phyloP scores from a whole-genome alignment of 2,797 vertebrate genomes.

The Apodemus agrarius region DNA sequence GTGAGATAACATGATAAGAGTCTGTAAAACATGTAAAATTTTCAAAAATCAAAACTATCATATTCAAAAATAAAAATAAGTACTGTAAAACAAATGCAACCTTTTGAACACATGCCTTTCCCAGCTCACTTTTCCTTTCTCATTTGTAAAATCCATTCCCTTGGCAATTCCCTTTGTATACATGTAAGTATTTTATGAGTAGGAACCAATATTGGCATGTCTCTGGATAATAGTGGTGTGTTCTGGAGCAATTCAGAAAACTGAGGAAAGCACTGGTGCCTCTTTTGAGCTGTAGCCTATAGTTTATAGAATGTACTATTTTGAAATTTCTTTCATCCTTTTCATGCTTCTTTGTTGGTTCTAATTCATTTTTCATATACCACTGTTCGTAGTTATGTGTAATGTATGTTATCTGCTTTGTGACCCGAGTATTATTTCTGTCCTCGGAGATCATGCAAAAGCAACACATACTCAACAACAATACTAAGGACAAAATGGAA shows the following conservation, averaged over 20 bases:
- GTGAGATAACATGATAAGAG: not conserved
- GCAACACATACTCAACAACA: not conserved
- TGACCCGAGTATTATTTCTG: not conserved
- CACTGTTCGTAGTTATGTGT: not conserved
- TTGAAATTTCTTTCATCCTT: not conserved
- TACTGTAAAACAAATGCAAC: not conserved
- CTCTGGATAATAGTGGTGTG: not conserved
- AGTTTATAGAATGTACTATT: not conserved
- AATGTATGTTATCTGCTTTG: not conserved
- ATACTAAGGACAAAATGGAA: not conserved
- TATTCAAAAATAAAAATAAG: not conserved
- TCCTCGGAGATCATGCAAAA: not conserved
- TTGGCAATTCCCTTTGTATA: not conserved
- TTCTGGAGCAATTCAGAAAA: not conserved
- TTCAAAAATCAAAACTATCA: not conserved
- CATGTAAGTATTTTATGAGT: not conserved
- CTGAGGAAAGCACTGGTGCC: not conserved
- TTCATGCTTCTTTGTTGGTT: not conserved
- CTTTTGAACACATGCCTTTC: not conserved
- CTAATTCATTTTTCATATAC: constrained; percentile 28
- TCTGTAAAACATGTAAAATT: not conserved
- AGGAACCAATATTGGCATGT: not conserved
- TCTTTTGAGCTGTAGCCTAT: not conserved
- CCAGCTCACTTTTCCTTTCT: not conserved
- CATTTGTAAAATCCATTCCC: not conserved